A percentile compares a stretch with the other conserved stretches of the same genome.
Evolutionary conservation across 2,113 vertebrate species (phyloP).

Genomic region (Chionis minor): DNA sequence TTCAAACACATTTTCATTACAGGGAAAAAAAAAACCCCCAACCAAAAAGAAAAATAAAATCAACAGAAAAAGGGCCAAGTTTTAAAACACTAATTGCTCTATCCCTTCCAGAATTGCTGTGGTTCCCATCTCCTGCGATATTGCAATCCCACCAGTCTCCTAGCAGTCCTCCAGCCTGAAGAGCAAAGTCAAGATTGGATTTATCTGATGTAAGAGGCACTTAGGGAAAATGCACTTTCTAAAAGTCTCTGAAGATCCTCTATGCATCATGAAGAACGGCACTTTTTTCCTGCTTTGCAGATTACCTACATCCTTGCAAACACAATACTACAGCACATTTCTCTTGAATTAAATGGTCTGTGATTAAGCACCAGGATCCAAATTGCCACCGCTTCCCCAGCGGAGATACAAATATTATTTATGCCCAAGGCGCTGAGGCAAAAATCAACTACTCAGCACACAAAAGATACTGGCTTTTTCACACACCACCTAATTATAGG

Average conservation of each 20-base stretch:
- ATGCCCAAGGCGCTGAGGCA: not conserved
- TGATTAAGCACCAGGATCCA: not conserved
- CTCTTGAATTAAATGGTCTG: not conserved
- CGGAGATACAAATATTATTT: not conserved
- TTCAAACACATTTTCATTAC: not conserved
- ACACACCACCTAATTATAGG: slow-evolving; percentile 20
- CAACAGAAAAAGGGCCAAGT: not conserved
- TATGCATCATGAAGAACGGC: not conserved
- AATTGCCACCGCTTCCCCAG: not conserved
- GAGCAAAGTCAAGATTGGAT: not conserved
- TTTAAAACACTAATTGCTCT: not conserved
- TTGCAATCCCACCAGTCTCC: not conserved
- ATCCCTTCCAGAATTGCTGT: not conserved
- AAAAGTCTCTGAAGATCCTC: not conserved
- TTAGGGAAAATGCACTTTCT: not conserved
- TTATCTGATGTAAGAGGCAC: not conserved
- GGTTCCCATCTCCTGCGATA: not conserved
- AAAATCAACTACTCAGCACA: slow-evolving; percentile 22
- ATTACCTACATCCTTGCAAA: not conserved
- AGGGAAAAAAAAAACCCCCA: not conserved
- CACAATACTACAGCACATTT: not conserved
- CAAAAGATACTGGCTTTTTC: not conserved
- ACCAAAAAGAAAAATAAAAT: not conserved
- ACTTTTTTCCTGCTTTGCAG: not conserved
- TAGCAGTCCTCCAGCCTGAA: not conserved